A percentile compares a stretch with the other conserved stretches of the same genome.
These are phyloP conservation scores for Smittia aterrima DNA, from an alignment of 2,888 invertebrate species.

Conservation along the genomic window DNA sequence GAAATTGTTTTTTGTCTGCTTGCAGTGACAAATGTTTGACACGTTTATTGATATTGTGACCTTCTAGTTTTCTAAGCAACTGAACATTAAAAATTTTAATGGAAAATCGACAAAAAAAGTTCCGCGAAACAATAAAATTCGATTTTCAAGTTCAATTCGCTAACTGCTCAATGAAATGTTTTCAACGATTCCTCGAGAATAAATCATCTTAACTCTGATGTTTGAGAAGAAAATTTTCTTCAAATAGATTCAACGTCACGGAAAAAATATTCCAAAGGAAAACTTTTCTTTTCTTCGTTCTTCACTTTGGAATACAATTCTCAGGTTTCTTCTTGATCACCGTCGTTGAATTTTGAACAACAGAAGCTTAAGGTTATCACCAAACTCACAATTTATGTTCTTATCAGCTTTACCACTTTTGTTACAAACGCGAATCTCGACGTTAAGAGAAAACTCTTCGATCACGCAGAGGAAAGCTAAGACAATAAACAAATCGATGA, in stretches of 20 bases:
- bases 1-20: too few species aligned
- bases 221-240: background rate
- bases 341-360: background rate
- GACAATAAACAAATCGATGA: background rate
- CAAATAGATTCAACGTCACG: conserved; percentile 23
- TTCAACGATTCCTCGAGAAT: background rate
- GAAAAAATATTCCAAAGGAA: background rate
- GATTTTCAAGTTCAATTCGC: background rate
- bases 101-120: too few species aligned
- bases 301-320: background rate
- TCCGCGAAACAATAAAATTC: background rate
- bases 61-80: too few species aligned
- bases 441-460: background rate
- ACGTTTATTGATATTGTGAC: too few species aligned
- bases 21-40: too few species aligned
- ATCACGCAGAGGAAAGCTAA: background rate
- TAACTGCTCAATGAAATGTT: background rate
- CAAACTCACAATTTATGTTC: background rate
- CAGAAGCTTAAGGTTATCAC: conserved; percentile 11
- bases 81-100: too few species aligned
- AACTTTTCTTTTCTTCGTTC: background rate
- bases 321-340: background rate
- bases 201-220: background rate
- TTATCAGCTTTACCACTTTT: background rate
- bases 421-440: background rate